Evolutionary conservation across 1,140 invertebrate genomes (phyloP).

Genomic region (Octopus sinensis): DNA sequence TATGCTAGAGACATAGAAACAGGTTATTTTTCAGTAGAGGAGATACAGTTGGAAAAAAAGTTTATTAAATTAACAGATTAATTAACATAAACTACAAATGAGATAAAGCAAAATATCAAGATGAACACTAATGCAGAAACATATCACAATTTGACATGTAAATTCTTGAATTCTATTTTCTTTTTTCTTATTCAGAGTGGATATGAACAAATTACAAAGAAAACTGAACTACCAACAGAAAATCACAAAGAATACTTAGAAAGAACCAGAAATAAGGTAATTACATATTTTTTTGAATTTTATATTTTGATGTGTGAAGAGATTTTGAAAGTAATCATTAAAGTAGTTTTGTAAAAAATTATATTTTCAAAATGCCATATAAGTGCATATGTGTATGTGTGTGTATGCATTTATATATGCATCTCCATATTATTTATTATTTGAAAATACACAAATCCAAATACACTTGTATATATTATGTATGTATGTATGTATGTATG

Average conservation of each 20-base stretch:
- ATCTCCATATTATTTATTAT: neutral
- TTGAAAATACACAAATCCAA: neutral
- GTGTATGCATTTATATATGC: neutral
- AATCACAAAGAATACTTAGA: slow-evolving; percentile 85
- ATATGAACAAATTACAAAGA: slow-evolving; percentile 40
- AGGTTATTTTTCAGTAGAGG: no score
- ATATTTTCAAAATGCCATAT: neutral
- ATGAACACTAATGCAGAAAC: no score
- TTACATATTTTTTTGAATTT: neutral
- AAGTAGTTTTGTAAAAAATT: neutral
- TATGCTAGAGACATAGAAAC: no score
- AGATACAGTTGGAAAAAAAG: no score
- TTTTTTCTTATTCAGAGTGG: slow-evolving; percentile 31
- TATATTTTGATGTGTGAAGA: no score
- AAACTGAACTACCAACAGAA: slow-evolving; percentile 67
- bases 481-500: neutral
- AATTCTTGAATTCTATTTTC: no score
- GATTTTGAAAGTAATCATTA: no score
- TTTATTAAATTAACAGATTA: no score
- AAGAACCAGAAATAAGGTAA: slow-evolving; percentile 74
- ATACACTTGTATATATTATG: neutral
- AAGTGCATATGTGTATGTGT: neutral
- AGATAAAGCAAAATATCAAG: no score
- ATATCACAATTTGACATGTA: no score
- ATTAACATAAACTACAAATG: no score